A percentile compares a stretch with the other conserved stretches of the same genome.
Evolutionary conservation across 2,797 vertebrate genomes (phyloP).

Genomic region (Siniperca scherzeri): DNA sequence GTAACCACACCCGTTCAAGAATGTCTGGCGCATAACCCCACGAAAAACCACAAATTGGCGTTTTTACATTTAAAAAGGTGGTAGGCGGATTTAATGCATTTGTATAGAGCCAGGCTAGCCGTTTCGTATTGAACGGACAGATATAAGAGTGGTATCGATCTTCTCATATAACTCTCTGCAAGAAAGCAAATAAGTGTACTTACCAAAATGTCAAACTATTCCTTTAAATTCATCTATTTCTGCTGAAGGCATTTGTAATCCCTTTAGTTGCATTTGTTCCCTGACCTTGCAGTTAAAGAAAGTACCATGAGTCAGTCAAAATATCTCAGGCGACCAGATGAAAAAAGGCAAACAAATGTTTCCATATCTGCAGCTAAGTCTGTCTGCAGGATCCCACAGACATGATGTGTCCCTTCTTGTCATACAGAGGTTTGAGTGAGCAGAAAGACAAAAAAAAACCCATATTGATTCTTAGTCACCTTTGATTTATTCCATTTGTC

Average conservation of each 20-base stretch:
- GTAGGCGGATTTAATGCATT: not conserved
- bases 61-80: too few relatives aligned
- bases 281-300: constrained; percentile 30
- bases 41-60: not conserved
- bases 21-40: not conserved
- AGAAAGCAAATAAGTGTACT: not conserved
- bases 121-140: not conserved
- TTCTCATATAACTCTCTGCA: not conserved
- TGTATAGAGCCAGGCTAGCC: too few relatives aligned
- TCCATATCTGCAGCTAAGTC: constrained; percentile 11
- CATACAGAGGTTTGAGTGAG: constrained; percentile 11
- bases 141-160: not conserved
- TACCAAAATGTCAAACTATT: constrained; percentile 13
- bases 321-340: constrained; percentile 10
- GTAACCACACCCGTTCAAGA: too few relatives aligned
- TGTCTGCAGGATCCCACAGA: constrained; percentile 26
- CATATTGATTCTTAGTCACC: constrained; percentile 47
- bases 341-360: constrained; percentile 19
- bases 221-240: constrained; percentile 7
- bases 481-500: constrained; percentile 75
- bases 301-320: constrained; percentile 29
- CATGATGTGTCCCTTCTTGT: not conserved
- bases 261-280: constrained; percentile 28
- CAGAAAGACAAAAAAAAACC: constrained; percentile 16
- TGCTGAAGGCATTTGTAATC: constrained; percentile 13